Base-by-base conservation (phyloP, 1,140 invertebrate genomes). In the Proctacanthus coquilletti region DNA sequence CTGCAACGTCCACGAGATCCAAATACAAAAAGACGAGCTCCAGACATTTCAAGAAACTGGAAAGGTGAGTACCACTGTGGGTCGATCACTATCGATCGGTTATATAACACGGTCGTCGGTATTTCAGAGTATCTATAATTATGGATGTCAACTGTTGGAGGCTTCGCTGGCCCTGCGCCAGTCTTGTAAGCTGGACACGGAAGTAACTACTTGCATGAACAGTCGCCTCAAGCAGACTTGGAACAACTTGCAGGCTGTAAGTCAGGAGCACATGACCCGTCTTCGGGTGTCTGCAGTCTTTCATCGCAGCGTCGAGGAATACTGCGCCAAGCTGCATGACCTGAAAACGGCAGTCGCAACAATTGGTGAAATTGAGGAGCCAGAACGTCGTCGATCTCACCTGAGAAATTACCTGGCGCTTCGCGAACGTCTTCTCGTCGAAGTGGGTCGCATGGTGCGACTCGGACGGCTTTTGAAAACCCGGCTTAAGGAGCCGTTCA, bases 31-130 rank as follows among this genome's bases (percentile, higher is more conserved):
- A 58, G 71, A 77, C 30, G 74, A 84, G 45, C 74, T 82, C 50
- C 75, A 77, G 51, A 68, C 71, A 36, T 81, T 83, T 59, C 77
- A 84, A 61, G 75, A 81, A 53, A 82, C 78, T 20, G 77, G 78
- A 31, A 73, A 73, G 60, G 80, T 79, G 60, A 55, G 61, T 57
- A 17, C 5, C 46, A 4, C 5, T 18, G 5, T 27, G 1, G 17
- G 10, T n/a, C n/a, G n/a, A n/a, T n/a, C n/a, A n/a, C n/a, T n/a
- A n/a, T n/a, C n/a, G n/a, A n/a, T n/a, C n/a, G n/a, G n/a, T n/a
- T n/a, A n/a, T n/a, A n/a, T n/a, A n/a, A n/a, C n/a, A n/a, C n/a
- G n/a, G n/a, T n/a, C n/a, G n/a, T n/a, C n/a, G n/a, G 6, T 14
- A 3, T 51, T 57, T 11, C 48, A 83, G 80, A 75, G 76, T 20